Base-by-base conservation (phyloP, 2,888 invertebrate genomes). In the Sialis fuliginosa region DNA sequence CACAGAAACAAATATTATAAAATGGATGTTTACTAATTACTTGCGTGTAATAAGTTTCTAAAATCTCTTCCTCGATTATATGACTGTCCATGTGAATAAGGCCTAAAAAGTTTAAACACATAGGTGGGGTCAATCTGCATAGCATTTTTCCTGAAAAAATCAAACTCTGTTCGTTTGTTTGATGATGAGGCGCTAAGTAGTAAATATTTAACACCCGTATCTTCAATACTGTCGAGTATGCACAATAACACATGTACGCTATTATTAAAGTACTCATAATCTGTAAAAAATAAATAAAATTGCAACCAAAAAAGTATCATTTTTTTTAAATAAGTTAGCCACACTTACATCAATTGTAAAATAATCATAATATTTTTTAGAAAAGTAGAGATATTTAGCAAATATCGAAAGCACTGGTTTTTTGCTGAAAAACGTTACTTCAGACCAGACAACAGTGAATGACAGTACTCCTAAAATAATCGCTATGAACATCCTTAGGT, bases 111-210 rank as follows among this genome's bases (percentile, higher is more conserved):
- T 99, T 99, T 42, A 99, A 77, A 66, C 97, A 98, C 74, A 99
- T 82, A 3, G 98, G 97, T 1, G 98, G 95, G 0, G 97, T 98
- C 46, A 99, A 72, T 2, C 98, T 81, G 61, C 96, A 97, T 37
- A 93, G 74, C 76, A 96, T 78, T 97, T 97, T 96, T 48, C 98
- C 98, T 55, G 92, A 91, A 70, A 99, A 96, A 60, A 99, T 91
- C 51, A 99, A 77, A 62, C 93, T 95, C 70, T 98, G 95, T 62
- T 97, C 97, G 62, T 97, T 95, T 6, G 98, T 99, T 68, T 93
- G 92, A 64, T 98, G 97, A 62, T 96, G 87, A 0, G 95, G 89
- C 5, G 97, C 96, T 54, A 99, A 68, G 63, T 97, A 96, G 69
- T 97, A 98, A 54, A 96, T 77, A 69, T 97, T 97, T 42, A 98